Conservation (phyloP, 92 coral and sea anemone genomes). For the Epizoanthus ramosus region DNA sequence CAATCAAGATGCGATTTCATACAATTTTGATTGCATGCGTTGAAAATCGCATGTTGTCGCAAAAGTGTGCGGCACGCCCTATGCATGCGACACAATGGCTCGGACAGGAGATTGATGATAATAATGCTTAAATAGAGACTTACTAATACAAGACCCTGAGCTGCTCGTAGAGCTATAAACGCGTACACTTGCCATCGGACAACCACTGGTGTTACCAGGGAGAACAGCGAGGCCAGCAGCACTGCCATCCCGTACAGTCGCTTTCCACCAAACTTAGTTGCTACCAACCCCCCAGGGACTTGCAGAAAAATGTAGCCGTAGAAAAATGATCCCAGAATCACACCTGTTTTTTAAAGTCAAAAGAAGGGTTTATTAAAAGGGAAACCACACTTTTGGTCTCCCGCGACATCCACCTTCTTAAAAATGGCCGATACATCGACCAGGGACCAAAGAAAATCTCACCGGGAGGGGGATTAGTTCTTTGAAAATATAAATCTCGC, state of each 20-base stretch:
- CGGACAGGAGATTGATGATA: too few relatives aligned
- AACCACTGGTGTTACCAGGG: background rate
- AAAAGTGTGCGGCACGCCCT: too few relatives aligned
- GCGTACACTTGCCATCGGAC: slow-evolving; percentile 10
- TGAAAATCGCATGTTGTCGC: too few relatives aligned
- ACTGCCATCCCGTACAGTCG: slow-evolving; percentile 11
- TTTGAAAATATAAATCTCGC: too few relatives aligned
- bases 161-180: background rate
- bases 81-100: too few relatives aligned
- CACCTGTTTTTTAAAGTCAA: background rate
- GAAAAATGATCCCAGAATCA: slow-evolving; percentile 5
- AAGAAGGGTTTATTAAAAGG: background rate
- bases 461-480: too few relatives aligned
- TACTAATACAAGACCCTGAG: slow-evolving; percentile 16
- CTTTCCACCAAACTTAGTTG: slow-evolving; percentile 19
- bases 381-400: background rate
- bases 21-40: too few relatives aligned
- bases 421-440: background rate
- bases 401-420: background rate
- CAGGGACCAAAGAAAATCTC: too few relatives aligned
- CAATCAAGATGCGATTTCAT: too few relatives aligned
- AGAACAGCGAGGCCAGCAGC: background rate
- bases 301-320: slow-evolving; percentile 19
- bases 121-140: background rate
- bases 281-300: slow-evolving; percentile 17